Evolutionary conservation across 2,797 vertebrate species (phyloP), one percentile per base, ranked within the genome.

Genomic region (Anniella stebbinsi): DNA sequence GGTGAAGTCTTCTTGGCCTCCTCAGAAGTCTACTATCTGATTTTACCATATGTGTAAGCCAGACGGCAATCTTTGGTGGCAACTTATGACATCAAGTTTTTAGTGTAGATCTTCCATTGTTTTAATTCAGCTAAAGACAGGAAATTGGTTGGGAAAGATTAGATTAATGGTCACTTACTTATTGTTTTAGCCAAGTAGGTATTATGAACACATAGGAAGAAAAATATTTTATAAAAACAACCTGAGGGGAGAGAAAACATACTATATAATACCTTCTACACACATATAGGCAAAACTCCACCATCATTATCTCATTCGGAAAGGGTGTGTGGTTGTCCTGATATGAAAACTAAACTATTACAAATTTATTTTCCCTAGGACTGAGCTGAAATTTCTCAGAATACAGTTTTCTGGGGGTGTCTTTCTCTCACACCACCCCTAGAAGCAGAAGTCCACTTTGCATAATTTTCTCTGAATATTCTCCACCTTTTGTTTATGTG

Each of bases 131-230:
- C 4, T 33, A 76, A 94, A 72, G 0, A 38, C 67, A 67, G 69
- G 88, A 94, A 88, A 80, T 2, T 36, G 88, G 1, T 12, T 87
- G 33, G 1, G 0, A 54, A 87, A 70, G 4, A 77, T 33, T 70
- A 89, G n/a, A 38, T 87, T 69, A 70, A 54, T 33, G 28, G 81
- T 92, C 70, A 33, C 72, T 83, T 4, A 89, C 77, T 88, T 89
- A 73, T 45, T 86, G 2, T n/a, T 90, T 25, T 83, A 86, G 41
- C 45, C 80, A 57, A 0, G 2, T 86, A 89, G 10, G 1, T 28
- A 3, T 89, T 88, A 36, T 3, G n/a, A 92, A 80, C 0, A 48
- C 12, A n/a, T 18, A 73, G 45, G 87, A 84, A 90, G 93, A 93
- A 76, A 7, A 30, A 80, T 86, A 86, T 89, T 73, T 72, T 10